phyloP scores from a whole-genome alignment of 2,888 invertebrate genomes.

The Venustoraphidia nigricollis region DNA sequence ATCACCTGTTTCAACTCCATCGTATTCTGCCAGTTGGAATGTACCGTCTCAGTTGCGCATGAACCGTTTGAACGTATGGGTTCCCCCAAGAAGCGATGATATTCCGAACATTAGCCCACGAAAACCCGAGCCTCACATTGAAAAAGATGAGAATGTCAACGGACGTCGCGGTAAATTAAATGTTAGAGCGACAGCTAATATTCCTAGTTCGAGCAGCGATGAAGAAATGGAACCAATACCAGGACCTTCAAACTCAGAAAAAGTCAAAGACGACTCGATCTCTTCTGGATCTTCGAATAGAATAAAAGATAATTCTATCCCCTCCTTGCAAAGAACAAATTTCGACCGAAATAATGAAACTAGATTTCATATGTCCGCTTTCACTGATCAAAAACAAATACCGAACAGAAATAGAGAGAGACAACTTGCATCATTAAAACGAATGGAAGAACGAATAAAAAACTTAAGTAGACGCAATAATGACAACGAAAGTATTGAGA shows the following conservation, averaged over 20 bases:
- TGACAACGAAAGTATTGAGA: constrained; percentile 28
- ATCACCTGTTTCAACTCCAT: constrained; percentile 35
- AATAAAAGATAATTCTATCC: neutral
- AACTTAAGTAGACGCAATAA: constrained; percentile 24
- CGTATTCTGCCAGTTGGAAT: constrained; percentile 34
- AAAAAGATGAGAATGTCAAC: constrained; percentile 59
- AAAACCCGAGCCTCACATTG: constrained; percentile 34
- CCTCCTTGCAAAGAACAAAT: constrained; percentile 16
- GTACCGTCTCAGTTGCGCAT: constrained; percentile 20
- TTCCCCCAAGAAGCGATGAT: constrained; percentile 28
- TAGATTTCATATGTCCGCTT: constrained; percentile 6
- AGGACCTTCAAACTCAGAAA: constrained; percentile 9
- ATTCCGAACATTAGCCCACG: constrained; percentile 8
- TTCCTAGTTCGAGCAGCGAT: constrained; percentile 1
- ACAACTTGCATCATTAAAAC: constrained; percentile 44
- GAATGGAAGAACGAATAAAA: constrained; percentile 46
- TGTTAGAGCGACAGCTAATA: constrained; percentile 10
- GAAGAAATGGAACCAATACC: constrained; percentile 7
- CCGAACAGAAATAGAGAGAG: constrained; percentile 33
- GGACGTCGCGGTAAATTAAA: constrained; percentile 45
- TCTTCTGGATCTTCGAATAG: neutral
- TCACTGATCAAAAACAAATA: constrained; percentile 6
- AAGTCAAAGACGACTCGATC: neutral
- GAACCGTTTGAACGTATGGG: constrained; percentile 31
- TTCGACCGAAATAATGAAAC: constrained; percentile 8